Evolutionary conservation across 2,113 vertebrate species (phyloP).

Genomic region (Ellobius talpinus): DNA sequence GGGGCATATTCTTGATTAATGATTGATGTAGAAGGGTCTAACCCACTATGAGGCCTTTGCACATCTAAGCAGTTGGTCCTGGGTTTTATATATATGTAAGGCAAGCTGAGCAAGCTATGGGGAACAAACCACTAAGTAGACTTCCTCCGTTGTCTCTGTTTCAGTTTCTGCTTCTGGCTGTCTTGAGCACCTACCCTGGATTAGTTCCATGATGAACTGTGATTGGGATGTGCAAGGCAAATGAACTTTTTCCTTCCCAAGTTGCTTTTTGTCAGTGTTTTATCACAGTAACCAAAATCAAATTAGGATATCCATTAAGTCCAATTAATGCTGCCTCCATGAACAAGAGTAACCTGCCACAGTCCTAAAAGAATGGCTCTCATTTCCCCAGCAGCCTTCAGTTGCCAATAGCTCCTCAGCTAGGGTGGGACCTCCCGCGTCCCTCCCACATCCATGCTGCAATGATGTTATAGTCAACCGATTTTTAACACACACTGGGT

Average conservation of each 20-base stretch:
- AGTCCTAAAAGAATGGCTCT: not conserved
- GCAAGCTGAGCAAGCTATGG: not conserved
- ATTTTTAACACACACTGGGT: not conserved
- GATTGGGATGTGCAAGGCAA: not conserved
- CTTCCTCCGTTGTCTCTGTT: not conserved
- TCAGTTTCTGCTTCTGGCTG: not conserved
- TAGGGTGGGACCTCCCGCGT: not conserved
- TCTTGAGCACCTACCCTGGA: not conserved
- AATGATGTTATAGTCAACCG: not conserved
- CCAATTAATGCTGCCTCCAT: not conserved
- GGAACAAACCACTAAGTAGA: not conserved
- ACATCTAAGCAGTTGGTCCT: no score
- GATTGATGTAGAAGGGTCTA: not conserved
- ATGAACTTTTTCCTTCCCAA: not conserved
- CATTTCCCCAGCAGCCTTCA: not conserved
- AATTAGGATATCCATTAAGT: not conserved
- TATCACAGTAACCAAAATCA: not conserved
- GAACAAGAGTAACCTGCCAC: not conserved
- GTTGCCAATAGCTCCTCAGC: not conserved
- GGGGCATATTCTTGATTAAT: not conserved
- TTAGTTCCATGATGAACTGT: not conserved
- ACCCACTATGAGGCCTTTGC: not conserved
- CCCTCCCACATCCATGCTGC: not conserved
- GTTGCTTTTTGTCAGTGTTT: not conserved
- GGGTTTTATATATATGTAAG: not conserved